Conservation (phyloP, 2,797 vertebrate species). For the Phrynocephalus vlangalii region DNA sequence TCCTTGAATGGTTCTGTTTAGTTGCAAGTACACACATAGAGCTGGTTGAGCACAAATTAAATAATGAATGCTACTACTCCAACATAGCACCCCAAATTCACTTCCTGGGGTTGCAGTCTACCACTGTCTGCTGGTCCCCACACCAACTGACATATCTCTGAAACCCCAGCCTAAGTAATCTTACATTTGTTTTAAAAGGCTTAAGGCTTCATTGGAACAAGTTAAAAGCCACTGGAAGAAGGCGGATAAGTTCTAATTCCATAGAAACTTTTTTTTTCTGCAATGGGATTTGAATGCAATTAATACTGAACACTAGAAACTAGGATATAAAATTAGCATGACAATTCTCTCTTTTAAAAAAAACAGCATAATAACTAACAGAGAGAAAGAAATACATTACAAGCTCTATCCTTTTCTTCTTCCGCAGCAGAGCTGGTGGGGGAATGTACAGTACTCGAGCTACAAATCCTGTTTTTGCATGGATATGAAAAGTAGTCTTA, state of each 20-base stretch:
- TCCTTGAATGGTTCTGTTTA: neutral
- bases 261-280: slow-evolving; percentile 3
- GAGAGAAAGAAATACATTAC: slow-evolving; percentile 46
- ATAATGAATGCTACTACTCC: neutral
- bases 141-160: no score
- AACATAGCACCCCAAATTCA: neutral
- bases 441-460: slow-evolving; percentile 43
- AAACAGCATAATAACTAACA: slow-evolving; percentile 42
- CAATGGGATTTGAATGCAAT: slow-evolving; percentile 68
- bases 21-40: neutral
- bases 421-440: slow-evolving; percentile 29
- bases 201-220: slow-evolving; percentile 23
- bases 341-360: slow-evolving; percentile 52
- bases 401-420: slow-evolving; percentile 38
- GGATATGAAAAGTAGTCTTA: slow-evolving; percentile 64
- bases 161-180: neutral
- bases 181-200: neutral
- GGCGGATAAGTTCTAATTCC: slow-evolving; percentile 15
- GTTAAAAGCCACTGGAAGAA: slow-evolving; percentile 42
- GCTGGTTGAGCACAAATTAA: neutral
- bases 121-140: neutral
- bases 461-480: slow-evolving; percentile 65
- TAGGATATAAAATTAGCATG: slow-evolving; percentile 54
- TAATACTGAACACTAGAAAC: slow-evolving; percentile 55
- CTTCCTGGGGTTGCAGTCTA: neutral